phyloP scores from a whole-genome alignment of 2,797 vertebrate genomes.

The Oceanodroma leucorhoa region DNA sequence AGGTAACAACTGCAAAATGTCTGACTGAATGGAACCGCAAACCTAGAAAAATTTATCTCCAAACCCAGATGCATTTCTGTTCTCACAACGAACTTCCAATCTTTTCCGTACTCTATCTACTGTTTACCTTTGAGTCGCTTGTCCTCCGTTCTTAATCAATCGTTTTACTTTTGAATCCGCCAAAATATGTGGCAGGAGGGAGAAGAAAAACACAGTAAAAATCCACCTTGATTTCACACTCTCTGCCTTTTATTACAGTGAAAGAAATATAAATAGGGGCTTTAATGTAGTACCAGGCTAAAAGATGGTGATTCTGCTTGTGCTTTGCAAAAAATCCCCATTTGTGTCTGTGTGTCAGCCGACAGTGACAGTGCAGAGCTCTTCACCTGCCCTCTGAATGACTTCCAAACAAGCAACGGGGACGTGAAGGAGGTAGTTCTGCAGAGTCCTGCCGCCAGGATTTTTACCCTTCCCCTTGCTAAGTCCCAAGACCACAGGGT shows the following conservation, averaged over 20 bases:
- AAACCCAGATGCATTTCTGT: background rate
- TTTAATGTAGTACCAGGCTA: background rate
- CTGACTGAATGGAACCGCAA: background rate
- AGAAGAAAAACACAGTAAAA: background rate
- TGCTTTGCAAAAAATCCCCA: background rate
- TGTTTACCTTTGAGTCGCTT: background rate
- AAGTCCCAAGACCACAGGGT: accelerated
- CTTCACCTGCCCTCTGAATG: background rate
- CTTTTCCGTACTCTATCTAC: background rate
- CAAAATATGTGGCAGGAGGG: accelerated
- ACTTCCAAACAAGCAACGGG: accelerated
- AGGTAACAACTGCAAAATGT: background rate
- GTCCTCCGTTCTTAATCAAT: background rate
- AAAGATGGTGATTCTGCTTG: background rate
- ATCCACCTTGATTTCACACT: background rate
- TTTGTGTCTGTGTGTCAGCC: background rate
- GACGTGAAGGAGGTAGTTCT: accelerated
- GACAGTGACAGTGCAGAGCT: background rate
- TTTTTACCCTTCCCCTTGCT: background rate
- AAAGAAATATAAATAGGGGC: background rate
- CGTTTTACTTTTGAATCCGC: background rate
- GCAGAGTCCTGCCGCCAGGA: background rate
- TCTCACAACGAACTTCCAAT: background rate
- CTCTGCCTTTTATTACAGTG: background rate
- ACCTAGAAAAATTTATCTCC: background rate